These are phyloP conservation scores for Gallinago stenura DNA, from an alignment of 2,797 vertebrate species.

Conservation along the genomic window DNA sequence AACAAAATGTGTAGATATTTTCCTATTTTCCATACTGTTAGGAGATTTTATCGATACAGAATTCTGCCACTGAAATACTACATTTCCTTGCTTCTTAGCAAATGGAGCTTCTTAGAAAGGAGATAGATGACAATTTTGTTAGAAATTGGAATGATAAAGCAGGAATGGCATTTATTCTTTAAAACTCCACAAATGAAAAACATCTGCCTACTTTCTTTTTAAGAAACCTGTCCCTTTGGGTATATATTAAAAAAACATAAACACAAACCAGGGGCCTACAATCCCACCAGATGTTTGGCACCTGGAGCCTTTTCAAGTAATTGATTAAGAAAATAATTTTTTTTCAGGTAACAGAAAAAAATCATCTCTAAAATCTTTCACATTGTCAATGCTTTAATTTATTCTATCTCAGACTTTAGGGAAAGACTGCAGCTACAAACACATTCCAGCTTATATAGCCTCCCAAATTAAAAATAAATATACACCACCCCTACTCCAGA, in stretches of 20 bases:
- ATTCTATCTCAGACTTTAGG: conserved; percentile 8
- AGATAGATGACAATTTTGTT: not conserved
- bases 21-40: not conserved
- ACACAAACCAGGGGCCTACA: conserved; percentile 32
- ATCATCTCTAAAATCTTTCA: not conserved
- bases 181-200: conserved; percentile 62
- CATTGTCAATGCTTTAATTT: not conserved
- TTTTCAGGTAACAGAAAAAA: conserved; percentile 49
- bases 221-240: conserved; percentile 54
- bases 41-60: not conserved
- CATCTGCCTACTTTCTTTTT: conserved; percentile 70
- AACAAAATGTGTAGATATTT: not conserved
- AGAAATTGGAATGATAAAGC: conserved; percentile 14
- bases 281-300: conserved; percentile 46
- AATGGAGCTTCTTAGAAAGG: not conserved
- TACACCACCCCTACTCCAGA: conserved; percentile 41
- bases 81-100: not conserved
- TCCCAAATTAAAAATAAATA: conserved; percentile 61
- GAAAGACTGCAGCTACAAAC: conserved; percentile 16
- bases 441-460: conserved; percentile 21
- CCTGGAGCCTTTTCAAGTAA: conserved; percentile 37
- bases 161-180: conserved; percentile 57
- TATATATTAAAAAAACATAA: conserved; percentile 55
- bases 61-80: not conserved
- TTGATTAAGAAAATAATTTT: not conserved